These are phyloP conservation scores for Melanotaenia nigrans DNA, from an alignment of 2,797 vertebrate genomes.

Conservation along the genomic window DNA sequence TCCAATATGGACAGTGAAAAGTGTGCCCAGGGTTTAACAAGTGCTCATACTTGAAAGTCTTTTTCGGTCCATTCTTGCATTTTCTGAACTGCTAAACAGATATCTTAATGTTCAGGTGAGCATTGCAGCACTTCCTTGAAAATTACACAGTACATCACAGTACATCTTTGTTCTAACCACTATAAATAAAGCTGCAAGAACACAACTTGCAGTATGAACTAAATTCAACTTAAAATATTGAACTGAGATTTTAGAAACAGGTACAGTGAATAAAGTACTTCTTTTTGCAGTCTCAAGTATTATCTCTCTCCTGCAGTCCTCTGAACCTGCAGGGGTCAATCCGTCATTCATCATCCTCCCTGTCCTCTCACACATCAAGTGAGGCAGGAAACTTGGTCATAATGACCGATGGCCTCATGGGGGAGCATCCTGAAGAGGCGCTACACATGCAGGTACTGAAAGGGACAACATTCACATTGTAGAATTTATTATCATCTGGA, in stretches of 20 bases:
- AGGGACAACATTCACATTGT: background rate
- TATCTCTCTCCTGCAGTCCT: constrained; percentile 82
- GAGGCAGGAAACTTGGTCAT: constrained; percentile 95
- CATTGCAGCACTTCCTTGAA: background rate
- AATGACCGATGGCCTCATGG: constrained; percentile 90
- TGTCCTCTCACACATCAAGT: constrained; percentile 96
- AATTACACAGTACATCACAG: too few species aligned
- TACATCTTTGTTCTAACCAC: background rate
- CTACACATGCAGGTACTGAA: constrained; percentile 93
- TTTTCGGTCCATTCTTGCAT: background rate
- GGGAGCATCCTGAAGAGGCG: constrained; percentile 94
- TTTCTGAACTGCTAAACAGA: background rate
- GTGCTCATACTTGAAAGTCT: background rate
- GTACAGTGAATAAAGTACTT: background rate
- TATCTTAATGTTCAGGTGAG: background rate
- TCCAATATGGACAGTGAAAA: background rate
- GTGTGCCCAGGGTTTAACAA: background rate
- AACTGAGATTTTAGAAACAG: background rate
- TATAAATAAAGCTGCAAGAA: background rate
- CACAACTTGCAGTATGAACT: background rate
- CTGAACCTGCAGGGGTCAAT: constrained; percentile 93
- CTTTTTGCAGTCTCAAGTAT: background rate
- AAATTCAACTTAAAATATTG: background rate
- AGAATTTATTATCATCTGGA: background rate
- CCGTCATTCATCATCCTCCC: constrained; percentile 95